phyloP scores from a whole-genome alignment of 2,888 invertebrate genomes.

The Sesamia inferens region DNA sequence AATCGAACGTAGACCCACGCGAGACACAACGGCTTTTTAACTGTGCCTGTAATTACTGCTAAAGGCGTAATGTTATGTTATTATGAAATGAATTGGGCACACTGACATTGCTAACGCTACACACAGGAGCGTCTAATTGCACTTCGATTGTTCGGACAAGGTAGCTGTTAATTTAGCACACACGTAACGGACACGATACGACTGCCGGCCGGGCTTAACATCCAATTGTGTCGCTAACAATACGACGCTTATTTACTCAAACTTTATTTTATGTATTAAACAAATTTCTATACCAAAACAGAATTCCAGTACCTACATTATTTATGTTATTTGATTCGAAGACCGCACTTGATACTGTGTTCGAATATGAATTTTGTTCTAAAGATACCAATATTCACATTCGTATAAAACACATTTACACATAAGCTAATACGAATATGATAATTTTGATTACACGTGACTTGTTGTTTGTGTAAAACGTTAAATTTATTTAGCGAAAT shows the following conservation, averaged over 20 bases:
- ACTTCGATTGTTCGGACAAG: conserved; percentile 46
- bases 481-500: background rate
- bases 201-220: background rate
- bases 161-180: conserved; percentile 31
- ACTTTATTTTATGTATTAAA: background rate
- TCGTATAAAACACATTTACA: background rate
- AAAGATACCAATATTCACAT: background rate
- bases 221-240: background rate
- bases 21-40: background rate
- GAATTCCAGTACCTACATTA: background rate
- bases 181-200: conserved; percentile 44
- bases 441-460: background rate
- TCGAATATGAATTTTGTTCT: background rate
- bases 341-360: background rate
- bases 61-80: background rate
- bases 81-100: background rate
- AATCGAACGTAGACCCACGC: background rate
- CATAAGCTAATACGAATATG: background rate
- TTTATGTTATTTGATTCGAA: background rate
- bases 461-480: background rate
- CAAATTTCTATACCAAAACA: too few species aligned
- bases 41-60: background rate
- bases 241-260: background rate
- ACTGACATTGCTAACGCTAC: conserved; percentile 44
- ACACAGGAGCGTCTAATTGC: conserved; percentile 56